A percentile compares a stretch with the other conserved stretches of the same genome.
These are phyloP conservation scores for Philereme transversata DNA, from an alignment of 2,888 invertebrate species.

Conservation along the genomic window DNA sequence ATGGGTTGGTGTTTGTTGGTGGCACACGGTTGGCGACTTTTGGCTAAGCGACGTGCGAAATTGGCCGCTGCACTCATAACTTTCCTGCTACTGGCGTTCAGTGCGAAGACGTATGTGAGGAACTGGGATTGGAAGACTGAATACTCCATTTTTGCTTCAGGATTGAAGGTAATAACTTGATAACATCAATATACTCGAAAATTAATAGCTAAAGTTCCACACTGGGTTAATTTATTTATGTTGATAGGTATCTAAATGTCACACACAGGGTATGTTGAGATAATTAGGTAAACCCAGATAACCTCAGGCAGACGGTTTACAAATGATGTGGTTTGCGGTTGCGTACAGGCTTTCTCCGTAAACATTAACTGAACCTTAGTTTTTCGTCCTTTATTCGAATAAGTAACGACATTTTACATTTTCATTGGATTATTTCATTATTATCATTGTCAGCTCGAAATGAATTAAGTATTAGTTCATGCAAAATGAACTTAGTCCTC, in stretches of 20 bases:
- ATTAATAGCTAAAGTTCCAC: background rate
- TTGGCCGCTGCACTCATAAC: conserved; percentile 87
- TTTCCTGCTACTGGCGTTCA: conserved; percentile 89
- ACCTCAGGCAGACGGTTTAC: conserved; percentile 26
- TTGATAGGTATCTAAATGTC: conserved; percentile 12
- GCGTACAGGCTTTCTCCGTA: conserved; percentile 21
- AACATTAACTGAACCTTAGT: conserved; percentile 18
- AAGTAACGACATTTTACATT: background rate
- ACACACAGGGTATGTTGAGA: conserved; percentile 15
- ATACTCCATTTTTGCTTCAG: conserved; percentile 96
- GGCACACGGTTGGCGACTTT: conserved; percentile 92
- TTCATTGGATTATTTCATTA: background rate
- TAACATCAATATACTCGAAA: background rate
- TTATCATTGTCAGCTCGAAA: background rate
- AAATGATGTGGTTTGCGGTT: conserved; percentile 29
- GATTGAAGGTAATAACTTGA: conserved; percentile 82
- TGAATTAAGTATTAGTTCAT: no score
- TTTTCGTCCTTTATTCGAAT: no score
- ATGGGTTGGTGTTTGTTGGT: conserved; percentile 98
- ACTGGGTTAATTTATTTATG: background rate
- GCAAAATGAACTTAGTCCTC: no score
- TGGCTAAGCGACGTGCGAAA: conserved; percentile 86
- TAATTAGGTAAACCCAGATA: conserved; percentile 17
- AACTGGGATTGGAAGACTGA: conserved; percentile 98
- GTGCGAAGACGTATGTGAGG: conserved; percentile 92